Conservation (phyloP, 2,888 invertebrate species). For the Pomacea canaliculata region DNA sequence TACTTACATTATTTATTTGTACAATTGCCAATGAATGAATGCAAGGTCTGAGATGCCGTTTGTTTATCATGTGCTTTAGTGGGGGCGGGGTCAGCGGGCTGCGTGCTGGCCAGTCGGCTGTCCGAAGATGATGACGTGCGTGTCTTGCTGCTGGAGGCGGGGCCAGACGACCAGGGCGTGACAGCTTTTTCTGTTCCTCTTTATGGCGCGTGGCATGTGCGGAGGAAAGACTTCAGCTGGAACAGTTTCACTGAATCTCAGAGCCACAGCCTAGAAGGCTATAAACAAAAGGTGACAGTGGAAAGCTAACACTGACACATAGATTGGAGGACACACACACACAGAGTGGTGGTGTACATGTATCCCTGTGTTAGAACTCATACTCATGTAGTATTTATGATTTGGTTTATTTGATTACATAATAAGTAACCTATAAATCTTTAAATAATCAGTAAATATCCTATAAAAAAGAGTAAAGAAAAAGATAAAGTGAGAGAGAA, state of each 20-base stretch:
- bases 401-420: no score
- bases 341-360: no score
- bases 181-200: background rate
- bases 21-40: no score
- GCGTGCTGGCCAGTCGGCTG: conserved; percentile 71
- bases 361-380: no score
- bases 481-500: no score
- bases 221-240: background rate
- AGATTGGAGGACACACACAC: no score
- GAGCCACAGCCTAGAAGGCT: background rate
- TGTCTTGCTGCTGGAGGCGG: conserved; percentile 70
- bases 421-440: no score
- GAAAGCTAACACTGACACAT: no score
- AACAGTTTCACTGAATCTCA: background rate
- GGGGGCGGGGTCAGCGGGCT: conserved; percentile 66
- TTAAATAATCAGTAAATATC: no score
- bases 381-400: no score
- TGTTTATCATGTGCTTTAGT: background rate
- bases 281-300: background rate
- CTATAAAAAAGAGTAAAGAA: no score
- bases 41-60: background rate
- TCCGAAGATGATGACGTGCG: conserved; percentile 64
- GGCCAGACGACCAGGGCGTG: conserved; percentile 65
- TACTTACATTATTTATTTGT: no score
- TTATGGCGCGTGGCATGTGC: background rate